Evolutionary conservation across 2,888 invertebrate species (phyloP).

Genomic region (Sminthurides aquaticus): DNA sequence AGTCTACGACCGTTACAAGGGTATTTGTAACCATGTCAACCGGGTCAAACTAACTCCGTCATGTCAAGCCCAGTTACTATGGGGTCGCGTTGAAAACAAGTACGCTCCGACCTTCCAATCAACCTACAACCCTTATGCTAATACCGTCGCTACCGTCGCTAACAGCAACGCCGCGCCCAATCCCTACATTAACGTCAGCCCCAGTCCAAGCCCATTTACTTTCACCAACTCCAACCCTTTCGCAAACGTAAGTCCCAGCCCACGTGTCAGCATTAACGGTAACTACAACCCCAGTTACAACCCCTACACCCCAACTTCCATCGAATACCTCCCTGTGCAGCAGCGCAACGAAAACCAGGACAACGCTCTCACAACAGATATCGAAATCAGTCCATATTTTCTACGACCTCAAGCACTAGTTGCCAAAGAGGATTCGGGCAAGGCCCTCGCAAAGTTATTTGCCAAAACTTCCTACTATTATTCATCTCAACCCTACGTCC

Average conservation of each 20-base stretch:
- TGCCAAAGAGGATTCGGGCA: neutral
- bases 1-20: neutral
- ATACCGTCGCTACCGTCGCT: no score
- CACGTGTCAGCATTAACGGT: neutral
- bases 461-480: neutral
- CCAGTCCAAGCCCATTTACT: neutral
- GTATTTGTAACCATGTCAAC: neutral
- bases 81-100: neutral
- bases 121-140: neutral
- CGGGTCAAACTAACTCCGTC: neutral
- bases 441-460: neutral
- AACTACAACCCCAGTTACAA: constrained; percentile 1
- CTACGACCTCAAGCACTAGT: constrained; percentile 3
- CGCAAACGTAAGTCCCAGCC: neutral
- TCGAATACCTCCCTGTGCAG: neutral
- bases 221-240: neutral
- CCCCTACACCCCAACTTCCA: neutral
- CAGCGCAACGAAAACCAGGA: neutral
- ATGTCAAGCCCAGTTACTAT: neutral
- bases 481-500: neutral
- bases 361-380: neutral
- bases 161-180: no score
- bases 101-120: constrained; percentile 2
- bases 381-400: neutral
- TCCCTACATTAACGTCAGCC: neutral